Evolutionary conservation across 1,140 invertebrate genomes (phyloP).

Genomic region (Euura saliciscinereae): DNA sequence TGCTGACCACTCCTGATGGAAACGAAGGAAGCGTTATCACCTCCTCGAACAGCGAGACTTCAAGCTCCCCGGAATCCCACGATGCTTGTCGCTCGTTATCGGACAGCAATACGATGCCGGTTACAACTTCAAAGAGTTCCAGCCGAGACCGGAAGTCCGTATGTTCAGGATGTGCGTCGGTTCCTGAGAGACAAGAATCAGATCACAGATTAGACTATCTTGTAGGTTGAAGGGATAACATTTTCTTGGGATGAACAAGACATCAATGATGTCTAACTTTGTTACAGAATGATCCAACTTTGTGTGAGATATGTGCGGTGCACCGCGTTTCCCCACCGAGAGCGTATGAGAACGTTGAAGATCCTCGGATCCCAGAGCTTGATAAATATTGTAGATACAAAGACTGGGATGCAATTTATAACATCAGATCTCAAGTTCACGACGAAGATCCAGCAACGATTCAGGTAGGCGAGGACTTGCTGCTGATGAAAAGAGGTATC

Average conservation of each 20-base stretch:
- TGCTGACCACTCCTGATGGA: neutral
- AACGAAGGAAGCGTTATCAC: neutral
- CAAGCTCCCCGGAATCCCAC: neutral
- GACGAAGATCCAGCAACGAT: neutral
- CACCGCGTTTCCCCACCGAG: neutral
- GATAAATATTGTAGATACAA: neutral
- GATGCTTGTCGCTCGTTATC: neutral
- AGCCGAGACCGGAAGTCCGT: neutral
- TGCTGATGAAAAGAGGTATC: neutral
- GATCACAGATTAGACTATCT: conserved; percentile 2
- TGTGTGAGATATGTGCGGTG: conserved; percentile 1
- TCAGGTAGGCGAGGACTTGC: neutral
- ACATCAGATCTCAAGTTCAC: neutral
- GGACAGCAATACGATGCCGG: neutral
- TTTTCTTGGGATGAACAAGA: too few species aligned
- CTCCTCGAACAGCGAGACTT: neutral
- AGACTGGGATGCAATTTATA: neutral
- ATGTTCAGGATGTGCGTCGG: neutral
- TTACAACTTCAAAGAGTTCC: neutral
- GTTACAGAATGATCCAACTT: neutral
- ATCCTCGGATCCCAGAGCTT: neutral
- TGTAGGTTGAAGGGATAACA: neutral
- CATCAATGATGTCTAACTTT: neutral
- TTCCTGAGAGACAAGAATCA: neutral
- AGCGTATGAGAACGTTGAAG: neutral